A percentile compares a stretch with the other conserved stretches of the same genome.
Conservation (phyloP, 2,797 vertebrate species). For the Sphenopsis melanotis region DNA sequence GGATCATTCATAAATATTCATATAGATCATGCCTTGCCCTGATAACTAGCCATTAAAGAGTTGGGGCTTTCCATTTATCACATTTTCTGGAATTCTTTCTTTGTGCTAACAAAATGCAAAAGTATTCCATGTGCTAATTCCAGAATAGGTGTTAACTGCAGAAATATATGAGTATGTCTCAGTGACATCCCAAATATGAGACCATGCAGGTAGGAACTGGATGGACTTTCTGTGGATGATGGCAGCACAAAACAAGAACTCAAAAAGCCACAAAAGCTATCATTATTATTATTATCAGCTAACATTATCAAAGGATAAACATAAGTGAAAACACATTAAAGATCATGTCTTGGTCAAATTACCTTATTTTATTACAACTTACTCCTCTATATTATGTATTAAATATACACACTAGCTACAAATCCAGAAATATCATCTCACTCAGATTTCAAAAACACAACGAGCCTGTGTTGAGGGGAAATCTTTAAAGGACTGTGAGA, state of each 20-base stretch:
- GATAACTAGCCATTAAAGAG: not conserved
- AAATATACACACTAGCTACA: not conserved
- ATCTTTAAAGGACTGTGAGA: not conserved
- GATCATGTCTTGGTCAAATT: not conserved
- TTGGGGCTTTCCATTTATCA: not conserved
- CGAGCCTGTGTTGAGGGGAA: not conserved
- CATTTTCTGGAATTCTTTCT: not conserved
- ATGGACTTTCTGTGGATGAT: not conserved
- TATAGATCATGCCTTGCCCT: not conserved
- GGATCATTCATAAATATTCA: not conserved
- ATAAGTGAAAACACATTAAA: not conserved
- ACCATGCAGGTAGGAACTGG: not conserved
- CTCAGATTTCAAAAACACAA: not conserved
- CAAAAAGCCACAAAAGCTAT: not conserved
- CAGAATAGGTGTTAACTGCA: not conserved
- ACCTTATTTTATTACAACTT: not conserved
- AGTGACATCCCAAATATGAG: not conserved
- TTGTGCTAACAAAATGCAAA: not conserved
- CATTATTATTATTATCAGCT: not conserved
- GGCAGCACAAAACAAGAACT: not conserved
- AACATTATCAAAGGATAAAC: not conserved
- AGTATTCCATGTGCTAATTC: not conserved
- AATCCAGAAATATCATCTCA: not conserved
- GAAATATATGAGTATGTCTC: not conserved
- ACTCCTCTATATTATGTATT: not conserved